Base-by-base conservation (phyloP, 2,113 vertebrate species). In the Etheostoma cragini region DNA sequence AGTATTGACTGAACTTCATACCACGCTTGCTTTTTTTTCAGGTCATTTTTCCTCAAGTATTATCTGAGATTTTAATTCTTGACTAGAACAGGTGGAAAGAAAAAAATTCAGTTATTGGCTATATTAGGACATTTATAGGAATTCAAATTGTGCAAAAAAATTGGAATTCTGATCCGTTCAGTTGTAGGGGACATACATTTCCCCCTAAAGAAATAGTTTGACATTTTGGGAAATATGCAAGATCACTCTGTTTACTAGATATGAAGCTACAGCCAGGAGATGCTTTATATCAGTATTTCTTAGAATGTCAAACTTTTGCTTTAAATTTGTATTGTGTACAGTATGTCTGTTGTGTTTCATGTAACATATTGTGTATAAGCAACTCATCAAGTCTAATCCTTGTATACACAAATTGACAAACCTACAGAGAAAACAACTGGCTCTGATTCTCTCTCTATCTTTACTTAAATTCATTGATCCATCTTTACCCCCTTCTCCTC, bases 1-100 rank as follows among this genome's bases (percentile, higher is more conserved):
- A 95, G 94, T 93, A 83, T 33, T 3, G n/a, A 3, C 46, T 8
- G 3, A 66, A 22, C 24, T 19, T 57, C 7, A 53, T n/a, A 17
- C 16, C 46, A 50, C 10, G 3, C 64, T 21, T 8, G 0, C 7
- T 58, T 61, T 8, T 4, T 35, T 58, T 60, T 33, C 3, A 15
- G 24, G 14, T 16, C 11, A 42, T 58, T 58, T 62, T 42, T 22
- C 33, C 22, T 2, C 21, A 46, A 21, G 17, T 21, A 19, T 61
- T 61, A 8, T 58, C 57, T 57, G 26, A 33, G 15, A 17, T 60
- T 60, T 35, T 17, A 15, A 58, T 57, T 57, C 24, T 58, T 58
- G 47, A 17, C 38, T 38, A 38, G 38, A 38, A 10, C 8, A 2
- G 38, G 38, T 38, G 8, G 38, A 42, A 42, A 11, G 8, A 42